These are phyloP conservation scores for Aphelenchoides besseyi DNA, from an alignment of 1,140 invertebrate genomes.

Conservation along the genomic window DNA sequence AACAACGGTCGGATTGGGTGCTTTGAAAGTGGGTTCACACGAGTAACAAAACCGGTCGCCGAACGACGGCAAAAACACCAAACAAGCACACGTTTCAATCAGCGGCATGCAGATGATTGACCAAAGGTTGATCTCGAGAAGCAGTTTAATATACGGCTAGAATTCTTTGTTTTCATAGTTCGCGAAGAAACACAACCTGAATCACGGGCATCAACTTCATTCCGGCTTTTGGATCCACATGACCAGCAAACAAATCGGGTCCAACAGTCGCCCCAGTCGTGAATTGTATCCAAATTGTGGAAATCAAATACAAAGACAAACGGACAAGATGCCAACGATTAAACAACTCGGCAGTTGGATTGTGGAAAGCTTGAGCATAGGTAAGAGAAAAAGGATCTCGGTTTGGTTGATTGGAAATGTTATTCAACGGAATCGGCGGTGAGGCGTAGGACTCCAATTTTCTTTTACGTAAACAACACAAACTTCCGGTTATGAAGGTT, in stretches of 20 bases:
- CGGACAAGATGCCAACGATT: neutral
- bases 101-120: neutral
- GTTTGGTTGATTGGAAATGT: neutral
- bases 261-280: neutral
- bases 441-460: neutral
- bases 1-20: no score
- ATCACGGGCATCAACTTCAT: slow-evolving; percentile 2
- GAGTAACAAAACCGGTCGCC: slow-evolving; percentile 5
- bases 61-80: slow-evolving; percentile 1
- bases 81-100: neutral
- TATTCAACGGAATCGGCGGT: neutral
- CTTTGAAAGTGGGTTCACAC: no score
- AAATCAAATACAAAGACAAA: neutral
- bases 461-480: neutral
- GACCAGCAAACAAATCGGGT: neutral
- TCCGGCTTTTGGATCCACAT: neutral
- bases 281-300: neutral
- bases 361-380: neutral
- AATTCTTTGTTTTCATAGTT: neutral
- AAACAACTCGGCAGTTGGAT: neutral
- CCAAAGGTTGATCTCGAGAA: slow-evolving; percentile 8
- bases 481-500: neutral
- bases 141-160: neutral
- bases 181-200: no score
- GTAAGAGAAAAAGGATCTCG: neutral